These are phyloP conservation scores for Teleogryllus oceanicus DNA, from an alignment of 2,888 invertebrate species.

Conservation along the genomic window DNA sequence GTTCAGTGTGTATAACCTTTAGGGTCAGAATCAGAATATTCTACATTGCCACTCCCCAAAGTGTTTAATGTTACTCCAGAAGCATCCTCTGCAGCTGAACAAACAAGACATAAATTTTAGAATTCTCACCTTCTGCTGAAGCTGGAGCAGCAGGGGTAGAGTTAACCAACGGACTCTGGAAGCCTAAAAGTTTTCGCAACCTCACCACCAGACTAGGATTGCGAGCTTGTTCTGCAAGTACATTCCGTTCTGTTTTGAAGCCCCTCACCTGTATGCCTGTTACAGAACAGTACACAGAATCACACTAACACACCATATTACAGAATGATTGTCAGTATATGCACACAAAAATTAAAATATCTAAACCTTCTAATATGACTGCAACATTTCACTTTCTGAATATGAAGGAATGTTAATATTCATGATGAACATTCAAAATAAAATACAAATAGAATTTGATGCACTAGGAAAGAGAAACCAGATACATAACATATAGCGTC, in stretches of 20 bases:
- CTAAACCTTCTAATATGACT: too few relatives aligned
- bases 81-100: not conserved
- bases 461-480: too few relatives aligned
- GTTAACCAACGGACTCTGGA: not conserved
- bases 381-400: too few relatives aligned
- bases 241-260: constrained; percentile 75
- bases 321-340: too few relatives aligned
- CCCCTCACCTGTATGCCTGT: constrained; percentile 60
- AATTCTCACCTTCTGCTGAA: constrained; percentile 4
- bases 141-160: not conserved
- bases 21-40: not conserved
- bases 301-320: not conserved
- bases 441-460: too few relatives aligned
- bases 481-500: too few relatives aligned
- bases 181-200: constrained; percentile 53
- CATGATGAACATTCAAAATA: too few relatives aligned
- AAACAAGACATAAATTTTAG: not conserved
- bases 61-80: too few relatives aligned
- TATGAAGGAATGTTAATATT: too few relatives aligned
- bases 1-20: too few relatives aligned
- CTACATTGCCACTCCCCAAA: too few relatives aligned
- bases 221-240: constrained; percentile 65
- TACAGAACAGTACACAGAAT: constrained; percentile 36
- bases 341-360: too few relatives aligned
- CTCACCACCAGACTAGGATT: constrained; percentile 69